Percentiles rank a stretch among this genome's conserved stretches.
These are phyloP conservation scores for Palythoa caribaeorum DNA, from an alignment of 92 coral and sea anemone species.

Conservation along the genomic window DNA sequence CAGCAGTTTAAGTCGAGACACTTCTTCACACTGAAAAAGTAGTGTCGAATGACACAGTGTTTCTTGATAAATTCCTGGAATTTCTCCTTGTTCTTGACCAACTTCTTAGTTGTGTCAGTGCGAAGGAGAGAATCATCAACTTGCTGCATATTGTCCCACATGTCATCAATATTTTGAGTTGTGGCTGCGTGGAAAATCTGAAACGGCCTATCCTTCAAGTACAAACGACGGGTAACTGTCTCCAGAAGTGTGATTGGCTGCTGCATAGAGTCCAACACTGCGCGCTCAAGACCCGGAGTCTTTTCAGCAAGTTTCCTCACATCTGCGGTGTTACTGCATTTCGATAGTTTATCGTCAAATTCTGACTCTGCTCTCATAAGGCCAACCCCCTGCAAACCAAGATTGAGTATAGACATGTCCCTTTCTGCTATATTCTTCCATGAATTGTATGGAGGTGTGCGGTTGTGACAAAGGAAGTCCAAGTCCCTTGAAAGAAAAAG, in stretches of 20 bases:
- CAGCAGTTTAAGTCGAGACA: background rate
- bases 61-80: constrained; percentile 6
- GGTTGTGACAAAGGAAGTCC: background rate
- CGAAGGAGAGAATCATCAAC: background rate
- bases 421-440: constrained; percentile 42
- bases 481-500: constrained; percentile 8
- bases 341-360: background rate
- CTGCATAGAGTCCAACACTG: constrained; percentile 3
- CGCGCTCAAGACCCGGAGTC: background rate
- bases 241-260: constrained; percentile 10
- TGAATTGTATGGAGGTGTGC: constrained; percentile 25
- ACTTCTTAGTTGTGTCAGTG: background rate
- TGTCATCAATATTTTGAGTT: background rate
- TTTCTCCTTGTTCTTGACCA: background rate
- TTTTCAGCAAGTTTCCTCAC: background rate
- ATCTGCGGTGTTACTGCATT: background rate
- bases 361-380: background rate
- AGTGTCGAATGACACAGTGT: constrained; percentile 17
- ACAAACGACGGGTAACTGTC: background rate
- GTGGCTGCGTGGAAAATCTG: background rate
- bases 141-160: constrained; percentile 12
- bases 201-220: constrained; percentile 6
- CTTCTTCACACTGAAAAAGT: background rate
- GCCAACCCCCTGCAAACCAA: constrained; percentile 2
- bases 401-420: constrained; percentile 37